Conservation (phyloP, 2,113 vertebrate species). For the Dicentrarchus labrax region DNA sequence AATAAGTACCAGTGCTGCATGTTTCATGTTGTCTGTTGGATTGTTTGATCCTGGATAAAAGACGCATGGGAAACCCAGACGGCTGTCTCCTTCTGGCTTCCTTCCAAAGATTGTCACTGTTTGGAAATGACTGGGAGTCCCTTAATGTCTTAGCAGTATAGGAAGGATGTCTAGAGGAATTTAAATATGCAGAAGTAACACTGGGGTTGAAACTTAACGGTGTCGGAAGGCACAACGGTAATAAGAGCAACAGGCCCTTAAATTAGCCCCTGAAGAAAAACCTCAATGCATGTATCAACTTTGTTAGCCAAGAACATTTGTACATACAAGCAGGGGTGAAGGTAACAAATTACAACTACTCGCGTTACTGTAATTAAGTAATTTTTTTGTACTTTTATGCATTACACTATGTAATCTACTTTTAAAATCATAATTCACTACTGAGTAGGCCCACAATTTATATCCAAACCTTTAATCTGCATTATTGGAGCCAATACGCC, state of each 20-base stretch:
- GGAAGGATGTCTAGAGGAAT: conserved; percentile 58
- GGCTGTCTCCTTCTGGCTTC: conserved; percentile 60
- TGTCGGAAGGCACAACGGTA: conserved; percentile 20
- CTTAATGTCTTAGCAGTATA: conserved; percentile 67
- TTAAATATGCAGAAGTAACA: conserved; percentile 43
- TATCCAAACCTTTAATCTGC: too few relatives aligned
- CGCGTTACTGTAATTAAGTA: too few relatives aligned
- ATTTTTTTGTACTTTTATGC: too few relatives aligned
- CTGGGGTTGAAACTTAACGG: conserved; percentile 27
- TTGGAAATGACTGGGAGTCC: conserved; percentile 62
- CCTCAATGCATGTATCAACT: conserved; percentile 4
- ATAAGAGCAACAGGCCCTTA: conserved; percentile 37
- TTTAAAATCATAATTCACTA: too few relatives aligned
- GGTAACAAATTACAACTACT: too few relatives aligned
- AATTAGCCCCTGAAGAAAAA: conserved; percentile 10
- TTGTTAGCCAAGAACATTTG: background rate
- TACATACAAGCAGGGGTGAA: background rate
- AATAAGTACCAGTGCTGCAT: conserved; percentile 24
- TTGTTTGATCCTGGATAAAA: conserved; percentile 74
- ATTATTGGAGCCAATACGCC: too few relatives aligned
- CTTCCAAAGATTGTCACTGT: conserved; percentile 51
- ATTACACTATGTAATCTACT: too few relatives aligned
- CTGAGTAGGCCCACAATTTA: too few relatives aligned
- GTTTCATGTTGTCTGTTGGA: conserved; percentile 63
- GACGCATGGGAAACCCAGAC: conserved; percentile 49